Base-by-base conservation (phyloP, 2,888 invertebrate genomes). In the Shargacucullia verbasci region DNA sequence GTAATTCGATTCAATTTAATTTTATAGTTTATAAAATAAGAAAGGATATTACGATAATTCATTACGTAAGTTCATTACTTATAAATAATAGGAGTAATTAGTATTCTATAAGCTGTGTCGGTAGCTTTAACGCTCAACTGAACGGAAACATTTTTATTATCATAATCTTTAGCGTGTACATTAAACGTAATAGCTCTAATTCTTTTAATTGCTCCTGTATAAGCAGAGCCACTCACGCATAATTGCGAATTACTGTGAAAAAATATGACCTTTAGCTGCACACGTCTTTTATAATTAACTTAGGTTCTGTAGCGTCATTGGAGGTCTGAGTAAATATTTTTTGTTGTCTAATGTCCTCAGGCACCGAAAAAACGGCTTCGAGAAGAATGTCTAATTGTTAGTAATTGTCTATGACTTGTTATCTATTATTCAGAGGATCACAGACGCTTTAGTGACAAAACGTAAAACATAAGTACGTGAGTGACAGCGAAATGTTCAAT, bases 121-220 rank as follows among this genome's bases (percentile, higher is more conserved):
- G 73, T 61, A 65, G 58, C 65, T 76, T 73, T 66, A 74, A 72
- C 65, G 70, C 69, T 65, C 59, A 70, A 71, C 66, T 60, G 68
- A 78, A 74, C 76, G 78, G 79, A 80, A 82, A 73, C 78, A 79
- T 74, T 81, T 82, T 82, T 82, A 81, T 73, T 78, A 80, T 78
- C 70, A 79, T 81, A 81, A 84, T 86, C 80, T 82, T 78, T 82
- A 76, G 72, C 74, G 74, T 76, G 69, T 74, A 78, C 76, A 81
- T 79, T 81, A 72, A 79, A 82, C 73, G 70, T 87, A 84, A 86
- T 86, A 73, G 79, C 57, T 84, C 83, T 88, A 88, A 90, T 89
- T 87, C 81, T 76, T 83, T 84, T 89, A 91, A 90, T 89, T 88
- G 81, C 78, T 61, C 52, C 53, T 76, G 66, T 79, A 76, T 73